A percentile compares a stretch with the other conserved stretches of the same genome.
Conservation (phyloP, 2,113 vertebrate species). For the Anseranas semipalmata region DNA sequence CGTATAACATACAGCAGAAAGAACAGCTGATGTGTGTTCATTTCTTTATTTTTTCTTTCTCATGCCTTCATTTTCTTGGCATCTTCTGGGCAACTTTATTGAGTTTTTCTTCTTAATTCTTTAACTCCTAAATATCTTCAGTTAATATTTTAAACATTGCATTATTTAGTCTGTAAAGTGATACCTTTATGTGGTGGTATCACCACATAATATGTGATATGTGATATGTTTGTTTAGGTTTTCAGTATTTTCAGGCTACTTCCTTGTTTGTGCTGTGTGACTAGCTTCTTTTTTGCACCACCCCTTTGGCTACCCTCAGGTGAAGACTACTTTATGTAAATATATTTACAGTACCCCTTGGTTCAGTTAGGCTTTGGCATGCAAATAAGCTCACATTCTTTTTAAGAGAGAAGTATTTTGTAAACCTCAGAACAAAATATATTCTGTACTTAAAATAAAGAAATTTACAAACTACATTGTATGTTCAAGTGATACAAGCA, state of each 20-base stretch:
- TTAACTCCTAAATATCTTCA: not conserved
- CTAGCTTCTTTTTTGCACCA: not conserved
- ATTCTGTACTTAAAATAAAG: not conserved
- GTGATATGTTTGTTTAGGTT: constrained; percentile 3
- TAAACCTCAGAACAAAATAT: not conserved
- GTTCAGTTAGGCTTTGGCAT: not conserved
- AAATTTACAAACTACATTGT: not conserved
- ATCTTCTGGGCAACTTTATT: not conserved
- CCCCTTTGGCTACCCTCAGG: not conserved
- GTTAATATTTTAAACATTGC: not conserved
- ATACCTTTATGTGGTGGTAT: too few relatives aligned
- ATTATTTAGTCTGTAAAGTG: not conserved
- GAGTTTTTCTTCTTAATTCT: not conserved
- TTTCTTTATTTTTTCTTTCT: not conserved
- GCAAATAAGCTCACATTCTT: not conserved
- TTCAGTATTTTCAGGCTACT: not conserved
- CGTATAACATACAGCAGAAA: not conserved
- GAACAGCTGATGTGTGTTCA: not conserved
- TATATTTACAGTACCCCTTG: not conserved
- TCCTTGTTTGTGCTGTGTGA: not conserved
- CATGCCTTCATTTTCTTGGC: not conserved
- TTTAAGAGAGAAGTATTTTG: not conserved
- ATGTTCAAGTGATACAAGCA: not conserved
- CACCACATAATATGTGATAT: too few relatives aligned
- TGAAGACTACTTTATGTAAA: constrained; percentile 4